A percentile compares a stretch with the other conserved stretches of the same genome.
These are phyloP conservation scores for Drosophila tsacasi DNA, from an alignment of 1,140 invertebrate genomes.

Conservation along the genomic window DNA sequence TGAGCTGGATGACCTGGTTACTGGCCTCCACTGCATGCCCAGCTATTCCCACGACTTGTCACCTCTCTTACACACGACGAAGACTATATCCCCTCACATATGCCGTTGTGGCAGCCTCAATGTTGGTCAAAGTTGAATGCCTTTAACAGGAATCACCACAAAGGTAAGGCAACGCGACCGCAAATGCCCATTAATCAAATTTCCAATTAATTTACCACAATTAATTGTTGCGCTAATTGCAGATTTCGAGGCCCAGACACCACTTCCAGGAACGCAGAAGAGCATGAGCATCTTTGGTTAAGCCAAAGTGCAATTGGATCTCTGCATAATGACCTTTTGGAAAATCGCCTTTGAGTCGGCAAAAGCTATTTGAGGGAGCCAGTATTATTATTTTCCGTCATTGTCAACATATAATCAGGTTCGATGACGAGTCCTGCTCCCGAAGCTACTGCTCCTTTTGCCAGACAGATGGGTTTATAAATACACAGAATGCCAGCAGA, in stretches of 20 bases:
- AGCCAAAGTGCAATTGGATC: slow-evolving; percentile 13
- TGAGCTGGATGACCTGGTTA: slow-evolving; percentile 29
- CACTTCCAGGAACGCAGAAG: neutral
- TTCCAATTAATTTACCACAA: slow-evolving; percentile 80
- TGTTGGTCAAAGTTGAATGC: slow-evolving; percentile 73
- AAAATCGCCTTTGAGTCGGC: slow-evolving; percentile 19
- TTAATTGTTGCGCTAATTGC: slow-evolving; percentile 76
- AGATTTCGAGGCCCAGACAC: slow-evolving; percentile 5
- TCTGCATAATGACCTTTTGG: slow-evolving; percentile 6
- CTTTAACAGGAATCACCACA: slow-evolving; percentile 51
- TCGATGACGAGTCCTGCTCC: slow-evolving; percentile 57
- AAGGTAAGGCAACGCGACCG: slow-evolving; percentile 28
- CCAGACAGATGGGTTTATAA: slow-evolving; percentile 62
- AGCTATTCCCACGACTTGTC: slow-evolving; percentile 69
- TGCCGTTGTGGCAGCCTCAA: slow-evolving; percentile 33
- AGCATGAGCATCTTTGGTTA: slow-evolving; percentile 4
- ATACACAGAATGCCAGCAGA: slow-evolving; percentile 50
- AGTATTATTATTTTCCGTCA: slow-evolving; percentile 70
- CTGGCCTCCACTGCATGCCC: slow-evolving; percentile 16
- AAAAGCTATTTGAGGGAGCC: slow-evolving; percentile 12
- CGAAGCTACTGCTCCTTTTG: slow-evolving; percentile 23
- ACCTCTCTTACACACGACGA: slow-evolving; percentile 4
- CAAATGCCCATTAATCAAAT: slow-evolving; percentile 75
- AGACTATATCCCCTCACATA: slow-evolving; percentile 3
- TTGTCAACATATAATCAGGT: slow-evolving; percentile 74